Conservation (phyloP, 2,113 vertebrate species). For the Clupea harengus region DNA sequence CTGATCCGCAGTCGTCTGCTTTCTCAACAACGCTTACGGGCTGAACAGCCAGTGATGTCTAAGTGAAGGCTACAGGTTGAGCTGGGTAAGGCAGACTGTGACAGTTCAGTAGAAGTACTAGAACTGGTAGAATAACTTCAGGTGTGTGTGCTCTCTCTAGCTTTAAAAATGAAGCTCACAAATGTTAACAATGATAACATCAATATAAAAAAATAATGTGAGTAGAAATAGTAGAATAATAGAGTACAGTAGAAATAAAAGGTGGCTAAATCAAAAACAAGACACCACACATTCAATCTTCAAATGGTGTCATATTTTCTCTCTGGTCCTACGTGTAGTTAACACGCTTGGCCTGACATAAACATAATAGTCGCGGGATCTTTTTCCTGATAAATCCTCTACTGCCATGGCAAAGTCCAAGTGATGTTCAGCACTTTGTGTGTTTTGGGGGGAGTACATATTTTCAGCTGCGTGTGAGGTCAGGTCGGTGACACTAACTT, state of each 20-base stretch:
- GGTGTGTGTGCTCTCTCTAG: background rate
- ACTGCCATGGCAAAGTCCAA: background rate
- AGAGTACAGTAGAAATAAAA: too few species aligned
- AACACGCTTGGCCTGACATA: too few species aligned
- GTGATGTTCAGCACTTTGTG: background rate
- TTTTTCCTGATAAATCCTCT: background rate
- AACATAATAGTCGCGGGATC: too few species aligned
- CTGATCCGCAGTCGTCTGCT: background rate
- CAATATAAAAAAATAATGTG: too few species aligned
- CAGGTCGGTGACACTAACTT: background rate
- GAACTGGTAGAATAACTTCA: too few species aligned
- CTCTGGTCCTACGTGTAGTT: too few species aligned
- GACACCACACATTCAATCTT: background rate
- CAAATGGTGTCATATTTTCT: too few species aligned
- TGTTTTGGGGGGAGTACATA: background rate
- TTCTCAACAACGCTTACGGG: background rate
- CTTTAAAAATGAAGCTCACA: too few species aligned
- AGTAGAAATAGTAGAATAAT: too few species aligned
- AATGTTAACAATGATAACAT: too few species aligned
- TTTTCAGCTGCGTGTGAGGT: background rate
- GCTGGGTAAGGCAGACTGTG: background rate
- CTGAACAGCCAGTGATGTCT: background rate
- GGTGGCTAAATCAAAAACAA: background rate
- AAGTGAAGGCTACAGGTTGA: background rate
- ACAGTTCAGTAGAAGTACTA: too few species aligned